Percentiles rank a stretch among this genome's conserved stretches.
Conservation (phyloP, 1,140 invertebrate species). For the Caenorhabditis remanei region DNA sequence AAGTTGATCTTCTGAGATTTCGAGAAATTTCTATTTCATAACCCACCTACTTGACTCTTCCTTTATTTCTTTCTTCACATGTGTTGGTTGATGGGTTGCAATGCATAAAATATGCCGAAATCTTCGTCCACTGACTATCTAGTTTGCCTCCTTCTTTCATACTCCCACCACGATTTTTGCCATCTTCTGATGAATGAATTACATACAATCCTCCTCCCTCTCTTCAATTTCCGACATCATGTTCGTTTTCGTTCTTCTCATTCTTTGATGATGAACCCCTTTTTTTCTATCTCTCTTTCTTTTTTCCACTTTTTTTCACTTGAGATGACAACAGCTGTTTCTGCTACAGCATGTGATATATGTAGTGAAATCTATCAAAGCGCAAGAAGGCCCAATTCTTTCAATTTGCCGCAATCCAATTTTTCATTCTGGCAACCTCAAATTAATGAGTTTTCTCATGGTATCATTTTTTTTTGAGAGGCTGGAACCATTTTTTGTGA, state of each 20-base stretch:
- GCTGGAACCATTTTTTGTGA: not conserved
- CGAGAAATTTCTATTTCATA: not conserved
- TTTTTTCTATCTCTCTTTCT: not conserved
- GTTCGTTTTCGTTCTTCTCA: not conserved
- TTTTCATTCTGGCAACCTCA: not conserved
- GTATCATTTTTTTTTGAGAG: not conserved
- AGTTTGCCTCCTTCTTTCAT: not conserved
- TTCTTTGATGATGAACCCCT: conserved; percentile 1
- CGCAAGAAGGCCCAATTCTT: not conserved
- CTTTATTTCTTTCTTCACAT: not conserved
- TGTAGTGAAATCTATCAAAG: conserved; percentile 28
- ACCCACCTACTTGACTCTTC: not conserved
- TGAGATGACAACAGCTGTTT: conserved; percentile 26
- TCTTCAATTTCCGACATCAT: conserved; percentile 30
- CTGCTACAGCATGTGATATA: conserved; percentile 37
- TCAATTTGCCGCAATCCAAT: conserved; percentile 38
- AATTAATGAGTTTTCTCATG: not conserved
- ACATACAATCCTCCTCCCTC: not conserved
- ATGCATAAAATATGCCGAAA: conserved; percentile 30
- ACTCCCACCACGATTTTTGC: not conserved
- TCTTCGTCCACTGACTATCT: conserved; percentile 13
- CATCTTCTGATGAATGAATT: conserved; percentile 36
- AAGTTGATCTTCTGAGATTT: too few species aligned
- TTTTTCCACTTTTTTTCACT: not conserved
- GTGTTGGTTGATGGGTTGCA: conserved; percentile 34